These are phyloP conservation scores for Trachythela sp. DNA, from an alignment of 64 coral and sea anemone species.

Conservation along the genomic window DNA sequence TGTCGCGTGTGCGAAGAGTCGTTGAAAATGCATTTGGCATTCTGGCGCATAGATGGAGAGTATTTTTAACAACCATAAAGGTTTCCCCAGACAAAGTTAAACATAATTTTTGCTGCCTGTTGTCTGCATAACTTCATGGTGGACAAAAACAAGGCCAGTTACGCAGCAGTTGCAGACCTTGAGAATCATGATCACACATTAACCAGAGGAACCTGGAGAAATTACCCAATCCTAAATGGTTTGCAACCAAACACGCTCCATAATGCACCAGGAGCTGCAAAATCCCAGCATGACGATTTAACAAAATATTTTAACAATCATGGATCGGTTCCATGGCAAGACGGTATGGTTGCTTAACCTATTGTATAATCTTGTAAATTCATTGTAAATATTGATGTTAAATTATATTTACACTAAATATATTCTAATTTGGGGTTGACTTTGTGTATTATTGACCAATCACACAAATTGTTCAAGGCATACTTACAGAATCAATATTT, in stretches of 20 bases:
- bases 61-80: not conserved
- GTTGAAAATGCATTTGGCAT: slow-evolving; percentile 13
- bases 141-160: not conserved
- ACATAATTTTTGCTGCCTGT: not conserved
- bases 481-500: not conserved
- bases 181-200: not conserved
- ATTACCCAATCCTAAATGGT: not conserved
- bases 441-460: not conserved
- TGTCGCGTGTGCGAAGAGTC: not conserved
- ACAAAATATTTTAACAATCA: not conserved
- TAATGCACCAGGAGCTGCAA: not conserved
- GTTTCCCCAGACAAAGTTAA: not conserved
- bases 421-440: not conserved
- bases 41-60: not conserved
- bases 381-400: not conserved
- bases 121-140: slow-evolving; percentile 16
- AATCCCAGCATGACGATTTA: not conserved
- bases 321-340: not conserved
- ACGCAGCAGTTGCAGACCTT: not conserved
- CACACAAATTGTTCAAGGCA: not conserved
- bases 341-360: not conserved
- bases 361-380: not conserved
- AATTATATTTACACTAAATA: not conserved
- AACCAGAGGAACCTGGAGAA: not conserved
- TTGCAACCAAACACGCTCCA: not conserved